phyloP scores from a whole-genome alignment of 92 coral and sea anemone species.

The Phenganax subtilis region DNA sequence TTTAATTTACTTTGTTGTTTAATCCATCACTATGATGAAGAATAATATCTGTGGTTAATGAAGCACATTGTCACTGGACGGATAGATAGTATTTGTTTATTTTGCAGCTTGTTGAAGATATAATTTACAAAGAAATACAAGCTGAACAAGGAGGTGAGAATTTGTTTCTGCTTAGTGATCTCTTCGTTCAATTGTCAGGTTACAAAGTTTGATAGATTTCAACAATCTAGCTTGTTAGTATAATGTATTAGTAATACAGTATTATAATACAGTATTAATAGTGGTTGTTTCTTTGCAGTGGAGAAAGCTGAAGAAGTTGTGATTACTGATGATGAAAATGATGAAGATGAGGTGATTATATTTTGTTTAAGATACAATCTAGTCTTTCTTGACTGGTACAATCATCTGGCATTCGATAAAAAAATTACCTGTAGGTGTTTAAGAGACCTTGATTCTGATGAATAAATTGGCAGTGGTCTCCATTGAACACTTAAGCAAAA shows the following conservation, averaged over 20 bases:
- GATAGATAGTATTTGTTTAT: not conserved
- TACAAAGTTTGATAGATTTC: not conserved
- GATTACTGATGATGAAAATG: slow-evolving; percentile 87
- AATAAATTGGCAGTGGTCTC: no score
- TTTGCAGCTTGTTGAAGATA: slow-evolving; percentile 44
- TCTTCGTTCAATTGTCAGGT: not conserved
- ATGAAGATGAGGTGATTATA: slow-evolving; percentile 77
- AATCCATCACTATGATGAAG: not conserved
- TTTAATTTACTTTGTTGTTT: no score
- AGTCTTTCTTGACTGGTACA: not conserved
- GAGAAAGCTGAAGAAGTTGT: slow-evolving; percentile 87
- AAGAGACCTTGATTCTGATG: no score
- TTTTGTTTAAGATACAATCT: not conserved
- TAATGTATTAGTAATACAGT: not conserved
- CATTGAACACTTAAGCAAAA: no score
- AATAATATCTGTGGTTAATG: not conserved
- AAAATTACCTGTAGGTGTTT: no score
- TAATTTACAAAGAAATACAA: slow-evolving; percentile 40
- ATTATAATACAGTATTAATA: not conserved
- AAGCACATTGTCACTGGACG: not conserved
- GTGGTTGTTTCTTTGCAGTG: slow-evolving; percentile 47
- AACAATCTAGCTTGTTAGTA: no score
- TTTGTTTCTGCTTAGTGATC: not conserved
- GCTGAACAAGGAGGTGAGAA: slow-evolving; percentile 42
- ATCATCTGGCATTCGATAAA: no score